Percentiles rank a stretch among this genome's conserved stretches.
These are phyloP conservation scores for Polyploca ridens DNA, from an alignment of 2,888 invertebrate species.

Conservation along the genomic window DNA sequence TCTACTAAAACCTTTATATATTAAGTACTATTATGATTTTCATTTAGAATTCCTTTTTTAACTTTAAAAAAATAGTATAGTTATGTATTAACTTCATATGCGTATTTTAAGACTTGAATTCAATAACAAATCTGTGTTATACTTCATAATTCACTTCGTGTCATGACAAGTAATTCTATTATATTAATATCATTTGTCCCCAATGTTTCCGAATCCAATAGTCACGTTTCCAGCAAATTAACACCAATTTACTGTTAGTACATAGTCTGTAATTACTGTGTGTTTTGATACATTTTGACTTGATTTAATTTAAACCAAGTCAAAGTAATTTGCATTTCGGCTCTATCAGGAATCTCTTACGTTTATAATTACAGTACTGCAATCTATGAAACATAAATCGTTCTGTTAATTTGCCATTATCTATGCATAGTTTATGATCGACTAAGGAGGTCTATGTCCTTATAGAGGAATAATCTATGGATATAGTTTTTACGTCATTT, in stretches of 20 bases:
- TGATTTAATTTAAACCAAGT: slow-evolving; percentile 24
- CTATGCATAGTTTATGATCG: slow-evolving; percentile 8
- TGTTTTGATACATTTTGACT: slow-evolving; percentile 15
- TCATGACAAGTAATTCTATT: slow-evolving; percentile 3
- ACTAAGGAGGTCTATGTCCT: neutral
- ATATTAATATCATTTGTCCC: neutral
- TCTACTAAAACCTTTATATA: too few relatives aligned
- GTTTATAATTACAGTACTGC: slow-evolving; percentile 16
- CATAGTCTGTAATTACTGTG: slow-evolving; percentile 22
- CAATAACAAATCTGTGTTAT: neutral
- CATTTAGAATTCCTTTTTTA: too few relatives aligned
- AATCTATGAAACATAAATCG: slow-evolving; percentile 27
- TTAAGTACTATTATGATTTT: too few relatives aligned
- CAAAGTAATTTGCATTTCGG: slow-evolving; percentile 25
- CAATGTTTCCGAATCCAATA: slow-evolving; percentile 15
- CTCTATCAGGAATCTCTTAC: slow-evolving; percentile 25
- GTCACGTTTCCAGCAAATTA: slow-evolving; percentile 24
- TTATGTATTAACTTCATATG: too few relatives aligned
- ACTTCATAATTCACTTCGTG: neutral
- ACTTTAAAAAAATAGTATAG: too few relatives aligned
- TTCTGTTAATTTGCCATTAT: slow-evolving; percentile 27
- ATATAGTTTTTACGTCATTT: neutral
- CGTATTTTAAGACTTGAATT: too few relatives aligned
- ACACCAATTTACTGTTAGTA: slow-evolving; percentile 15
- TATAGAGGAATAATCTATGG: neutral